phyloP scores from a whole-genome alignment of 2,113 vertebrate species.

The Phylloscopus trochilus region DNA sequence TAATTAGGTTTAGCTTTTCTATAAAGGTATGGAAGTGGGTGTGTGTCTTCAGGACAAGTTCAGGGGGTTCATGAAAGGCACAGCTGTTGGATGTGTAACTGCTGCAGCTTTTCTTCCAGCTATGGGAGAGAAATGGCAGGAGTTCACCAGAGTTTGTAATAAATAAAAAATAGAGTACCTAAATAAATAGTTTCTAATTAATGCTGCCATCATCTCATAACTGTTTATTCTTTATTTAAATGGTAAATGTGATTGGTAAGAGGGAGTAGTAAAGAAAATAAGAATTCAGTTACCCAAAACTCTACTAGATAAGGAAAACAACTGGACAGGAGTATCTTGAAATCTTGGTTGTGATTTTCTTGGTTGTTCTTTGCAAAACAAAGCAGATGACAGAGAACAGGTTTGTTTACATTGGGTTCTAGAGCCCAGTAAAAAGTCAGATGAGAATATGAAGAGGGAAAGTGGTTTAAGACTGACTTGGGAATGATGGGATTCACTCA shows the following conservation, averaged over 20 bases:
- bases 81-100: not conserved
- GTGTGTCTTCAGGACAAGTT: not conserved
- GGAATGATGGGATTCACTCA: not conserved
- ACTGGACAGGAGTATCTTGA: not conserved
- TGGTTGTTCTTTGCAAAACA: not conserved
- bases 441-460: not conserved
- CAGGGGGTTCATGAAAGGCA: not conserved
- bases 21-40: not conserved
- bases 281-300: not conserved
- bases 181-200: not conserved
- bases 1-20: not conserved
- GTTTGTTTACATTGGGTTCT: not conserved
- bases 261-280: not conserved
- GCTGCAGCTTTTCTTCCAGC: not conserved
- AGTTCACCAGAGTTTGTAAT: not conserved
- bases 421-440: not conserved
- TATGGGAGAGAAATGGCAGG: fast-evolving
- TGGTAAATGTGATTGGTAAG: not conserved
- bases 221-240: not conserved
- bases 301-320: not conserved
- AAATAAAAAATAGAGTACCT: not conserved
- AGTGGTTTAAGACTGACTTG: not conserved
- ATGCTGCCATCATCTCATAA: not conserved
- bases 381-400: not conserved
- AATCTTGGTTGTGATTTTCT: not conserved